These are phyloP conservation scores for Zingel zingel DNA, from an alignment of 2,113 vertebrate species.

Conservation along the genomic window DNA sequence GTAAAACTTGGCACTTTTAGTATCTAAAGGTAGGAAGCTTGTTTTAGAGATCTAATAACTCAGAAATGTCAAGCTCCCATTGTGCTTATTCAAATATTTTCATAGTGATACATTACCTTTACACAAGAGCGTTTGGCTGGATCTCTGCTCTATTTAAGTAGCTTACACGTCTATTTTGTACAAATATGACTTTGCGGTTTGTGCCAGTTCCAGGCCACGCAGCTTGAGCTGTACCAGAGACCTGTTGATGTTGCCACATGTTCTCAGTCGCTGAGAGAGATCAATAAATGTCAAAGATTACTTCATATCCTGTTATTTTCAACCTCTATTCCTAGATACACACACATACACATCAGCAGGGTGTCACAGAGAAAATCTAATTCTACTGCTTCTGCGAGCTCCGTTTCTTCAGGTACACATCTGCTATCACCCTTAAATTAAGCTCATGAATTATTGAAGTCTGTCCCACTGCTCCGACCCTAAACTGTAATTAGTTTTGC, in stretches of 20 bases:
- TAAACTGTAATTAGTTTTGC: conserved; percentile 77
- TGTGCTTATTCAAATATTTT: conserved; percentile 3
- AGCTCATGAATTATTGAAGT: conserved; percentile 80
- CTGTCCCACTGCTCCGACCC: conserved; percentile 59
- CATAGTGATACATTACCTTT: neutral
- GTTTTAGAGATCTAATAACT: conserved; percentile 1
- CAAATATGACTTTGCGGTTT: neutral
- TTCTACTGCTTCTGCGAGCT: conserved; percentile 28
- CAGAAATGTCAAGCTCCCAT: neutral
- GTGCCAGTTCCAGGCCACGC: neutral
- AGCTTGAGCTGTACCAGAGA: neutral
- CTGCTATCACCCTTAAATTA: conserved; percentile 55
- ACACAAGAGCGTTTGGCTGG: neutral
- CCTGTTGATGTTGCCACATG: conserved; percentile 29
- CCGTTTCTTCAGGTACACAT: conserved; percentile 50
- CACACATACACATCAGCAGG: conserved; percentile 22
- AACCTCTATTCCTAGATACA: neutral
- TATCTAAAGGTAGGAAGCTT: neutral
- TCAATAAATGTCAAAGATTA: conserved; percentile 23
- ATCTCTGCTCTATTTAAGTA: conserved; percentile 13
- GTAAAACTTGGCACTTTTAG: too few relatives aligned
- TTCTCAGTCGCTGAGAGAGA: neutral
- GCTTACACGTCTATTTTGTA: neutral
- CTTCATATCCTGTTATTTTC: conserved; percentile 16
- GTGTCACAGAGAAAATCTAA: conserved; percentile 39